Conservation (phyloP, 1,140 invertebrate species). For the Anastatus disparis region DNA sequence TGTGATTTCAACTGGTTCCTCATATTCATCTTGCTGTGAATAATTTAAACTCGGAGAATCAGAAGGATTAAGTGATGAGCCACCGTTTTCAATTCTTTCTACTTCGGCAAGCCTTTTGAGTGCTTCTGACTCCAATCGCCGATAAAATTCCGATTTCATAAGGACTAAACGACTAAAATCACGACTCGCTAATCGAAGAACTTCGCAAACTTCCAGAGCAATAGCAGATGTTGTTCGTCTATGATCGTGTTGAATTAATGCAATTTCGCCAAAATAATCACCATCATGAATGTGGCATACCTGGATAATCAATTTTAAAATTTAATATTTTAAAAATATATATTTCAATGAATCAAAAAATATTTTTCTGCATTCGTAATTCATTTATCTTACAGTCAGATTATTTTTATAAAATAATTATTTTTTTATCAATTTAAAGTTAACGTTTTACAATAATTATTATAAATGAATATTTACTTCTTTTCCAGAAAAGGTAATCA, state of each 20-base stretch:
- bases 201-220: conserved; percentile 55
- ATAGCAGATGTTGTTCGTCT: conserved; percentile 51
- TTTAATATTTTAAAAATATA: not conserved
- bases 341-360: not conserved
- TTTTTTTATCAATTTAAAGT: not conserved
- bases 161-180: conserved; percentile 51
- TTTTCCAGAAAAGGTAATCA: conserved; percentile 67
- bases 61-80: too few species aligned
- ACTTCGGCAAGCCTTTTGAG: conserved; percentile 4
- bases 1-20: too few species aligned
- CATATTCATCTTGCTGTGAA: too few species aligned
- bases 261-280: conserved; percentile 65
- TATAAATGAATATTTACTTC: conserved; percentile 58
- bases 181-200: conserved; percentile 50
- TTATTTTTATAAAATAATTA: not conserved
- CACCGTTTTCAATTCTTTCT: conserved; percentile 12
- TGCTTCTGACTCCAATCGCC: conserved; percentile 37
- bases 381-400: not conserved
- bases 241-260: conserved; percentile 49
- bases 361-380: too few species aligned
- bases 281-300: conserved; percentile 66
- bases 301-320: conserved; percentile 46
- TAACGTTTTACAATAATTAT: not conserved
- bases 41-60: too few species aligned
- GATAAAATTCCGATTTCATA: conserved; percentile 42